These are phyloP conservation scores for Setophaga petechia DNA, from an alignment of 2,113 vertebrate genomes.

Conservation along the genomic window DNA sequence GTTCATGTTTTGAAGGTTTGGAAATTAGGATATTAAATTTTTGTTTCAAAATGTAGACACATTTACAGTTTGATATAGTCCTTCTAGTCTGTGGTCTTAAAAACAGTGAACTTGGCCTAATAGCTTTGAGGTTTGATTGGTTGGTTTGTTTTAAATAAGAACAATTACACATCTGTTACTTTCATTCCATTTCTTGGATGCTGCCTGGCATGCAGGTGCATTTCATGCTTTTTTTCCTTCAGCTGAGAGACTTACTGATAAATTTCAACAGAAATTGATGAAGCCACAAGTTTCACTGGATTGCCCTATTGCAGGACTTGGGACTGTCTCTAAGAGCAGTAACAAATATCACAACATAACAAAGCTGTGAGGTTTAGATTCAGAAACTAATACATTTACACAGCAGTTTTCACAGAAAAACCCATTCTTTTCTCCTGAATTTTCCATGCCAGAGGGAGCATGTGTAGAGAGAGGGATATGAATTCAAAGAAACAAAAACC, in stretches of 20 bases:
- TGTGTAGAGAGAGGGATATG: background rate
- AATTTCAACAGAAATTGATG: background rate
- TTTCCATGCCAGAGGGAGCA: background rate
- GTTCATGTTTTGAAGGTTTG: background rate
- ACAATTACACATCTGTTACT: background rate
- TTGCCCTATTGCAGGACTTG: background rate
- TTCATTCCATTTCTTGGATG: background rate
- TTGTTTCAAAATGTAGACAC: background rate
- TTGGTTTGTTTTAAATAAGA: background rate
- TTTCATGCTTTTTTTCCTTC: background rate
- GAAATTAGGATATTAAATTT: background rate
- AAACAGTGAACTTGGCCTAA: background rate
- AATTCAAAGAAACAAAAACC: background rate
- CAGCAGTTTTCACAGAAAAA: background rate
- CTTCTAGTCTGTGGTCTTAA: background rate
- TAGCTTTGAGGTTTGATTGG: background rate
- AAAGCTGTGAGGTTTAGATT: background rate
- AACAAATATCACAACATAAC: background rate
- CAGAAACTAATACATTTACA: background rate
- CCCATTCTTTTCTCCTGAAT: background rate
- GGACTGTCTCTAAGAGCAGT: background rate
- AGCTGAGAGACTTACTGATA: background rate
- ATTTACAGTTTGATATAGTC: background rate
- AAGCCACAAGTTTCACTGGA: background rate
- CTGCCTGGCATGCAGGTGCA: background rate